Percentiles rank a stretch among this genome's conserved stretches.
Conservation (phyloP, 2,113 vertebrate species). For the Xiphophorus couchianus region DNA sequence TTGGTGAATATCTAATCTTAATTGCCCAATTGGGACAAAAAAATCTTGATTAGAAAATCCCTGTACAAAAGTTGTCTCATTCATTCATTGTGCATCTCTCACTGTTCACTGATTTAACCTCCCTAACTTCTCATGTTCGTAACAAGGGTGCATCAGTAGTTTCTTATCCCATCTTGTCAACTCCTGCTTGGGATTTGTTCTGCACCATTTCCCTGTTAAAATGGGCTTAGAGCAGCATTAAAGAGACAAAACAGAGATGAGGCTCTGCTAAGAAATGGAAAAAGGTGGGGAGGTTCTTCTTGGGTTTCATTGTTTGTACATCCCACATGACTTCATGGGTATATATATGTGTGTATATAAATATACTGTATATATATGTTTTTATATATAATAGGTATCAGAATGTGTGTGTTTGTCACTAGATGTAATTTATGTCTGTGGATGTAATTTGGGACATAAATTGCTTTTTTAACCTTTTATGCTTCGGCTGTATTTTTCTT, state of each 20-base stretch:
- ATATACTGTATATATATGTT: no score
- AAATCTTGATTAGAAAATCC: no score
- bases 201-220: conserved; percentile 78
- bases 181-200: conserved; percentile 78
- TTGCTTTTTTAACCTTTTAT: conserved; percentile 7
- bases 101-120: background rate
- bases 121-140: conserved; percentile 18
- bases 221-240: conserved; percentile 73
- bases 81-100: background rate
- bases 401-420: background rate
- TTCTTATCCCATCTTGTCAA: conserved; percentile 70
- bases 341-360: background rate
- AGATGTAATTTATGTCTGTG: background rate
- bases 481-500: background rate
- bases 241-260: conserved; percentile 68
- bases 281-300: conserved; percentile 30
- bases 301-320: conserved; percentile 46
- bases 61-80: background rate
- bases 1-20: no score
- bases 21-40: no score
- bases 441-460: conserved; percentile 20
- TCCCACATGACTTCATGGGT: conserved; percentile 10
- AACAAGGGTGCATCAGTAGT: conserved; percentile 29
- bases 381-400: background rate
- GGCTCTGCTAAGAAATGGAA: conserved; percentile 42